phyloP scores from a whole-genome alignment of 2,888 invertebrate species.

The Melanostoma scalare region DNA sequence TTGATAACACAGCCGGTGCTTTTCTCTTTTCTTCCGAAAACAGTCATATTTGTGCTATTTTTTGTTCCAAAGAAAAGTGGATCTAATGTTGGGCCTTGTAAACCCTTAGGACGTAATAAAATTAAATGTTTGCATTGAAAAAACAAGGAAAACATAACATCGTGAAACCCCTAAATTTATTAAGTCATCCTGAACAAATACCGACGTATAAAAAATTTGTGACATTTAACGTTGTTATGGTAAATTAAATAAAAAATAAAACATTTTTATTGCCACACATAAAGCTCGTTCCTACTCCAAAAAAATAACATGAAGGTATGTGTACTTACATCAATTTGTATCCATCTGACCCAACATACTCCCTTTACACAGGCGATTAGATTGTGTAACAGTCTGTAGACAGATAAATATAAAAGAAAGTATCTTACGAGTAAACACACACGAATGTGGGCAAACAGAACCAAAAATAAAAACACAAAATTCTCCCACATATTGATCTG shows the following conservation, averaged over 20 bases:
- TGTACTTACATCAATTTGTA: constrained; percentile 44
- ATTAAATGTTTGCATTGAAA: too few species aligned
- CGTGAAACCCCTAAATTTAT: too few species aligned
- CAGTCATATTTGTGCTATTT: too few species aligned
- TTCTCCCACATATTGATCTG: constrained; percentile 10
- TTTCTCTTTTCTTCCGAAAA: too few species aligned
- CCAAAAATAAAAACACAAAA: not conserved
- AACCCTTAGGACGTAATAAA: too few species aligned
- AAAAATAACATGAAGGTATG: not conserved
- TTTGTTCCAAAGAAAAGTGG: too few species aligned
- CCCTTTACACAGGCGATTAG: constrained; percentile 62
- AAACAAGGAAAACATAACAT: too few species aligned
- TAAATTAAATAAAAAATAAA: constrained; percentile 51
- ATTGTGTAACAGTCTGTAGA: constrained; percentile 64
- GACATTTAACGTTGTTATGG: constrained; percentile 33
- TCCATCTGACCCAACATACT: constrained; percentile 54
- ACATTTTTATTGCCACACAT: constrained; percentile 32
- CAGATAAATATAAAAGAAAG: constrained; percentile 68
- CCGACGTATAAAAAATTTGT: constrained; percentile 5
- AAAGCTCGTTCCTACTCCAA: constrained; percentile 6
- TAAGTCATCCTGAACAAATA: too few species aligned
- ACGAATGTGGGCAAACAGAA: not conserved
- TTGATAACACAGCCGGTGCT: too few species aligned
- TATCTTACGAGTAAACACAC: constrained; percentile 47
- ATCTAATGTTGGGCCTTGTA: too few species aligned